Percentiles rank a stretch among this genome's conserved stretches.
Conservation (phyloP, 1,140 invertebrate genomes). For the Paralvinella palmiformis region DNA sequence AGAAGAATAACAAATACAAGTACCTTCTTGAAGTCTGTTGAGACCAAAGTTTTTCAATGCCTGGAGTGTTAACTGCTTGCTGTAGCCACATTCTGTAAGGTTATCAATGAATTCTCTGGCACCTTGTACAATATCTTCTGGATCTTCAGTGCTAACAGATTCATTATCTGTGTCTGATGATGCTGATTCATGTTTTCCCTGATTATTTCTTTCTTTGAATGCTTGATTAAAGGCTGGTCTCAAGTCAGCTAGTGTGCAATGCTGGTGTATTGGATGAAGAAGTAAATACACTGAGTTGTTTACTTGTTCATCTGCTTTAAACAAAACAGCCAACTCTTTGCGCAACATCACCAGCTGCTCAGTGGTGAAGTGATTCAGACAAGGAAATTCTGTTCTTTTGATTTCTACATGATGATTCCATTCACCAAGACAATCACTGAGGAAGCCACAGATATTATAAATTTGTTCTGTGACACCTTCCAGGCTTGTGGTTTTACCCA, state of each 20-base stretch:
- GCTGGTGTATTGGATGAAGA: slow-evolving; percentile 26
- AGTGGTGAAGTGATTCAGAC: slow-evolving; percentile 38
- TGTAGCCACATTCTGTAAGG: too few species aligned
- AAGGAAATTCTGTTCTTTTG: slow-evolving; percentile 28
- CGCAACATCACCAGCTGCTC: slow-evolving; percentile 40
- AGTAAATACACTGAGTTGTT: slow-evolving; percentile 27
- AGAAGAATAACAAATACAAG: too few species aligned
- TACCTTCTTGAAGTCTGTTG: too few species aligned
- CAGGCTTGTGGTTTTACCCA: slow-evolving; percentile 12
- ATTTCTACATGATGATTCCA: slow-evolving; percentile 33
- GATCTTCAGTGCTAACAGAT: too few species aligned
- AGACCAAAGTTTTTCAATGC: neutral
- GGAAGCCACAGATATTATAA: slow-evolving; percentile 29
- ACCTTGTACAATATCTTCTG: neutral
- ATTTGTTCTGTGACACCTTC: slow-evolving; percentile 26
- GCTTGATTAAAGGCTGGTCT: slow-evolving; percentile 25
- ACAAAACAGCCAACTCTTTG: slow-evolving; percentile 27
- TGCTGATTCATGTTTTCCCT: neutral
- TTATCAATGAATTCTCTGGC: neutral
- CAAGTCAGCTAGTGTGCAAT: slow-evolving; percentile 26
- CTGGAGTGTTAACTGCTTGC: neutral
- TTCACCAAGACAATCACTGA: slow-evolving; percentile 34
- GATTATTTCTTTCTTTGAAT: slow-evolving; percentile 17
- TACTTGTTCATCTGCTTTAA: slow-evolving; percentile 1
- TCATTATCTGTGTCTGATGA: neutral